phyloP scores from a whole-genome alignment of 1,140 invertebrate species.

The Manduca sexta region DNA sequence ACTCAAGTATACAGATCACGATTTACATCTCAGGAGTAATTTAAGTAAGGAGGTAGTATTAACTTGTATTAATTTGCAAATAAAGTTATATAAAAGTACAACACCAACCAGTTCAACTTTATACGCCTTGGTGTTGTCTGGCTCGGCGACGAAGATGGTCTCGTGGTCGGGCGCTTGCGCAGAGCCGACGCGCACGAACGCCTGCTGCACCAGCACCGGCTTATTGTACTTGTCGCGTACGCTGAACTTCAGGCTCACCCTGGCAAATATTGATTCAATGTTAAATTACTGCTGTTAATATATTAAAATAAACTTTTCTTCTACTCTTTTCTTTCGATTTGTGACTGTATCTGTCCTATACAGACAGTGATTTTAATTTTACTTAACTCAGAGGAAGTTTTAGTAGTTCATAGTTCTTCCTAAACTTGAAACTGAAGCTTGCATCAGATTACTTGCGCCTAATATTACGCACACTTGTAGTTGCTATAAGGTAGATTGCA shows the following conservation, averaged over 20 bases:
- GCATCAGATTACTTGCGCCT: neutral
- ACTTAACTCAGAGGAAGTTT: too few species aligned
- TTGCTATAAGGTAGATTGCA: neutral
- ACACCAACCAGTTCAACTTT: conserved; percentile 91
- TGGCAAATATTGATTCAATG: conserved; percentile 12
- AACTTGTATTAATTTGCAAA: too few species aligned
- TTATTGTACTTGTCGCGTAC: conserved; percentile 84
- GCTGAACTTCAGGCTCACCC: conserved; percentile 85
- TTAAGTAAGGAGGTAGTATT: too few species aligned
- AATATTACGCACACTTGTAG: too few species aligned
- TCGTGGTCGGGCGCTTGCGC: conserved; percentile 81
- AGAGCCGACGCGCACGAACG: conserved; percentile 86
- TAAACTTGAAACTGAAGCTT: neutral
- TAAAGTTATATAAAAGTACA: too few species aligned
- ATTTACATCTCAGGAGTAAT: too few species aligned
- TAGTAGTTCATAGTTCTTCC: neutral
- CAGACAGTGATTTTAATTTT: too few species aligned
- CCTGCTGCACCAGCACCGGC: conserved; percentile 89
- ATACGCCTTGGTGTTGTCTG: conserved; percentile 87
- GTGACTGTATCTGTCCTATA: too few species aligned
- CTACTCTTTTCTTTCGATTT: too few species aligned
- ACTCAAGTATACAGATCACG: too few species aligned
- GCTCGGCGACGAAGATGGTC: conserved; percentile 94
- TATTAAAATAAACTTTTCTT: neutral
- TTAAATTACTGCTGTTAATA: too few species aligned